Evolutionary conservation across 1,140 invertebrate genomes (phyloP), one percentile per base, ranked within the genome.

Genomic region (Myzus persicae): DNA sequence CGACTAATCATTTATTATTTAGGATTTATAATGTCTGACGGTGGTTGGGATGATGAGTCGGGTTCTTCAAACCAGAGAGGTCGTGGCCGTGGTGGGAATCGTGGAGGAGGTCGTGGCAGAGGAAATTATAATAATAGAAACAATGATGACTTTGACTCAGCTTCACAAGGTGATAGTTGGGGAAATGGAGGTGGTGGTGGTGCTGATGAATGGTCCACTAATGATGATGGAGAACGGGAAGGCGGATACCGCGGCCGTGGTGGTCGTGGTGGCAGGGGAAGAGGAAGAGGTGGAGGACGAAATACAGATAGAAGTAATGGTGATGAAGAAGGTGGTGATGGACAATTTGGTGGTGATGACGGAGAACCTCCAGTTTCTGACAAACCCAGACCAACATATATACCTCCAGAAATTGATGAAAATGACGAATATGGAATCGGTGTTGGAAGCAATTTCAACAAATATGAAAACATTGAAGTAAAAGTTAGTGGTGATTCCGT

Each of bases 391-490:
- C 93, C 93, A 38, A 93, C 91, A 26, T 99, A 99, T 94, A 96
- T 99, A 91, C 98, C 99, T 0, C 97, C 97, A 0, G 97, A 98
- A 48, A 96, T 97, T 1, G 96, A 96, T 2, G 96, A 96, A 2
- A 96, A 97, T 94, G 97, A 98, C 90, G 95, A 96, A 3, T 96
- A 96, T 81, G 96, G 96, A 0, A 97, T 98, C 18, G 96, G 96
- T 5, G 96, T 96, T 18, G 98, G 98, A 0, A 98, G 98, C 18
- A 99, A 99, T 95, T 99, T 99, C 95, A 96, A 97, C 14, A 87
- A 93, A 81, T 93, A 93, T 67, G 40, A 93, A 85, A 92, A 92
- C 38, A 93, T 93, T n/a, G 38, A 93, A 88, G 93, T 93, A 9
- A 93, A 96, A 96, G 96, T 96, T 1, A 96, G 96, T 92, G 97